A percentile compares a stretch with the other conserved stretches of the same genome.
phyloP scores from a whole-genome alignment of 2,113 vertebrate species.

The Dendropsophus ebraccatus region DNA sequence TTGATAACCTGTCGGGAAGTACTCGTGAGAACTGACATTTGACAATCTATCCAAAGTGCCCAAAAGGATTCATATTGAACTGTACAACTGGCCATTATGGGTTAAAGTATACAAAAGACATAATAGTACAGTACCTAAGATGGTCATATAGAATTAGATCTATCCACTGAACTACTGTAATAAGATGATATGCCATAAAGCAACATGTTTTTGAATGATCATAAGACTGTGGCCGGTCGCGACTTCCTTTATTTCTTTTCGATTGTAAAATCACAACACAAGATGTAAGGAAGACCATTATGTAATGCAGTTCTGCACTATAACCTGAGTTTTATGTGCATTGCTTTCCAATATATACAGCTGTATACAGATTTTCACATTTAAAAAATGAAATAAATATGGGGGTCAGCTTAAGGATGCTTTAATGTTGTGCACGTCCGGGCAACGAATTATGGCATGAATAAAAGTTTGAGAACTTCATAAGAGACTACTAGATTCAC shows the following conservation, averaged over 20 bases:
- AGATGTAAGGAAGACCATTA: not conserved
- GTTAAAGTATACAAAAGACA: not conserved
- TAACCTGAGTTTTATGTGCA: slow-evolving; percentile 8
- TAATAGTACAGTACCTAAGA: not conserved
- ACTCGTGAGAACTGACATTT: not conserved
- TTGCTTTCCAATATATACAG: not conserved
- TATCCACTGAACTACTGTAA: not conserved
- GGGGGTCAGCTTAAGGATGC: not conserved
- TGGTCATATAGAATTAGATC: not conserved
- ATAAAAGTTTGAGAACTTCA: not conserved
- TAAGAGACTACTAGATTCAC: not conserved
- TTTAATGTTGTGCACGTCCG: not conserved
- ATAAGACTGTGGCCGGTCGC: not conserved
- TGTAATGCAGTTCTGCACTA: not conserved
- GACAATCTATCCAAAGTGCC: not conserved
- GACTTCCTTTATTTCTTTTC: not conserved
- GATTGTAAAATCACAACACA: not conserved
- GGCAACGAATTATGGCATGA: not conserved
- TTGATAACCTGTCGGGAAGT: too few species aligned
- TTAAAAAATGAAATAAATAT: not conserved
- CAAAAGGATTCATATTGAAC: not conserved
- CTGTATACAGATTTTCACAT: not conserved
- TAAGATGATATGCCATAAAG: not conserved
- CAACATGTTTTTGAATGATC: not conserved
- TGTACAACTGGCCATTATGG: not conserved